A percentile compares a stretch with the other conserved stretches of the same genome.
phyloP scores from a whole-genome alignment of 1,140 invertebrate genomes.

The Camponotus floridanus region DNA sequence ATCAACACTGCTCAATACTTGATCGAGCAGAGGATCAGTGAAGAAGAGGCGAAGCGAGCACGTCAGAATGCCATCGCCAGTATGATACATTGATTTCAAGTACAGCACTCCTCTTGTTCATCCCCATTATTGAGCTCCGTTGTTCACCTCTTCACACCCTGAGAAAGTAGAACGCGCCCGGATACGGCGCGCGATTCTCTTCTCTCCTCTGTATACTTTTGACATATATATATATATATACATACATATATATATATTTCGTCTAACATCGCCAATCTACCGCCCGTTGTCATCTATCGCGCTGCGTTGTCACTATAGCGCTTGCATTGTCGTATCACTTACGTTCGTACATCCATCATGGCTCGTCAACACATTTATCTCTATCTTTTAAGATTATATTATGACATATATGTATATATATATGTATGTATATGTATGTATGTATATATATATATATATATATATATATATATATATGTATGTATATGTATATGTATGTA shows the following conservation, averaged over 20 bases:
- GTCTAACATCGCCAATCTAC: slow-evolving; percentile 66
- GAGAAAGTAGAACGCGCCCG: slow-evolving; percentile 47
- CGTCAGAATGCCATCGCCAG: slow-evolving; percentile 93
- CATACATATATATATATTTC: slow-evolving; percentile 38
- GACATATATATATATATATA: slow-evolving; percentile 44
- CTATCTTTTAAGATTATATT: slow-evolving; percentile 83
- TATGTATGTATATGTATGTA: slow-evolving; percentile 80
- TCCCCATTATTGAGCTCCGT: slow-evolving; percentile 78
- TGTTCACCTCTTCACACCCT: slow-evolving; percentile 71
- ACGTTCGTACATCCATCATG: slow-evolving; percentile 83
- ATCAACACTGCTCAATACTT: slow-evolving; percentile 96
- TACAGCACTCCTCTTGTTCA: slow-evolving; percentile 74
- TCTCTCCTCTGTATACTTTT: slow-evolving; percentile 67
- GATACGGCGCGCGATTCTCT: slow-evolving; percentile 62
- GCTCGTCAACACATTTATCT: slow-evolving; percentile 84
- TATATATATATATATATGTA: slow-evolving; percentile 78
- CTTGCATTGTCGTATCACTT: slow-evolving; percentile 81
- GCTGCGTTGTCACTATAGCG: slow-evolving; percentile 82
- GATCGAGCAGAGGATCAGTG: slow-evolving; percentile 97
- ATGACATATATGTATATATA: slow-evolving; percentile 77
- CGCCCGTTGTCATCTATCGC: slow-evolving; percentile 80
- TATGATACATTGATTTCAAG: slow-evolving; percentile 88
- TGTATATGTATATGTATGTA: slow-evolving; percentile 61
- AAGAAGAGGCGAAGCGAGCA: slow-evolving; percentile 97
- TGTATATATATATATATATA: slow-evolving; percentile 7